phyloP scores from a whole-genome alignment of 64 coral and sea anemone genomes.

The Pocillopora verrucosa region DNA sequence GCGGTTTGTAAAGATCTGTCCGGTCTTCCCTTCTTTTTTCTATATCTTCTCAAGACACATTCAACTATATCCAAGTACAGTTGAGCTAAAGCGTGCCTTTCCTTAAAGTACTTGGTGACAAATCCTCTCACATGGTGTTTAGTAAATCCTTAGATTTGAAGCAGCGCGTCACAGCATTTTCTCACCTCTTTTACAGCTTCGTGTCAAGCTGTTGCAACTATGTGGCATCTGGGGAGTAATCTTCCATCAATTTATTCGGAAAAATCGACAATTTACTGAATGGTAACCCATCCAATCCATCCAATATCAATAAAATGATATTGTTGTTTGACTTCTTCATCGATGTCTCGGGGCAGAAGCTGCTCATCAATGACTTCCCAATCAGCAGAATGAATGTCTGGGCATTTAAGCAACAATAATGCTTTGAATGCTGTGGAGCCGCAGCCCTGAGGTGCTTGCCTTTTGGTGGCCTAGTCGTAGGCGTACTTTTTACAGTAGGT shows the following conservation, averaged over 20 bases:
- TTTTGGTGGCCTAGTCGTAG: constrained; percentile 15
- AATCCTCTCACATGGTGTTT: neutral
- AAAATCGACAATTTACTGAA: neutral
- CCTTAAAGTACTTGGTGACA: neutral
- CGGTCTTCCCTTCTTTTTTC: neutral
- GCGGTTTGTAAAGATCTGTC: neutral
- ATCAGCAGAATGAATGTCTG: neutral
- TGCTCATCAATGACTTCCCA: constrained; percentile 30
- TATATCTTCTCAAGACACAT: constrained; percentile 8
- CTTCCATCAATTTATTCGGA: constrained; percentile 3
- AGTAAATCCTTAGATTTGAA: constrained; percentile 13
- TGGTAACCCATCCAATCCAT: constrained; percentile 27
- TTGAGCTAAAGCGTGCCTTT: neutral
- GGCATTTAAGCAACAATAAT: constrained; percentile 28
- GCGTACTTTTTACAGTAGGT: too few relatives aligned
- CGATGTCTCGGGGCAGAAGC: constrained; percentile 22
- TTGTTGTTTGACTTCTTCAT: neutral
- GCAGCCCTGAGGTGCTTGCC: neutral
- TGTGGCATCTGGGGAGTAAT: neutral
- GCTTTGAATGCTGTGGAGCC: constrained; percentile 1
- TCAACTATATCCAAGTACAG: neutral
- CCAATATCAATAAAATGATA: constrained; percentile 18
- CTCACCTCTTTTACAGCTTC: neutral
- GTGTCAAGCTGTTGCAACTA: neutral
- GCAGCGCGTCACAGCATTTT: constrained; percentile 21